phyloP scores from a whole-genome alignment of 2,888 invertebrate genomes.

The Thereva unica region DNA sequence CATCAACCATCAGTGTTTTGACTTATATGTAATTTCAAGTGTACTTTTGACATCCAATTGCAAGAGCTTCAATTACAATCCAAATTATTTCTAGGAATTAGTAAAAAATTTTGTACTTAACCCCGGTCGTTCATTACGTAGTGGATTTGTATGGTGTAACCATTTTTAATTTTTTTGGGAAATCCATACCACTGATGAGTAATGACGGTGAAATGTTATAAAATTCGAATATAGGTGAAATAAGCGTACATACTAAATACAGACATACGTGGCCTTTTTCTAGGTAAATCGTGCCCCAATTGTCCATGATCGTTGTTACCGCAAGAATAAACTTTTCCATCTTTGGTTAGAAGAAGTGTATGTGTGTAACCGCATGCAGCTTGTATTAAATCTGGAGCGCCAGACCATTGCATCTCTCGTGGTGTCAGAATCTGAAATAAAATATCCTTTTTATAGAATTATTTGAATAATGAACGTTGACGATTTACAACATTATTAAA shows the following conservation, averaged over 20 bases:
- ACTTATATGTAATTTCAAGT: too few relatives aligned
- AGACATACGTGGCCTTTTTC: conserved; percentile 71
- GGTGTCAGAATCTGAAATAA: conserved; percentile 65
- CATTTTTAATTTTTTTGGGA: neutral
- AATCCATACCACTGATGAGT: conserved; percentile 4
- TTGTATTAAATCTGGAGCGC: conserved; percentile 61
- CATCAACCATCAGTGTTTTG: too few relatives aligned
- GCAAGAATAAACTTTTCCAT: conserved; percentile 85
- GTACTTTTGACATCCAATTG: too few relatives aligned
- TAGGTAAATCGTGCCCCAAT: conserved; percentile 74
- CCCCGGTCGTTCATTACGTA: too few relatives aligned
- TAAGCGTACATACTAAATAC: conserved; percentile 62
- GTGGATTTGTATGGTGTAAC: too few relatives aligned
- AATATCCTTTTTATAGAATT: neutral
- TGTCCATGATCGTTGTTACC: conserved; percentile 93
- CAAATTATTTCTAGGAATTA: too few relatives aligned
- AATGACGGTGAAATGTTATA: conserved; percentile 10
- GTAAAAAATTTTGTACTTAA: too few relatives aligned
- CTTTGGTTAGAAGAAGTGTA: conserved; percentile 74
- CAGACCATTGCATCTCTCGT: conserved; percentile 65
- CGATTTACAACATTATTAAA: neutral
- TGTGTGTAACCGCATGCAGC: conserved; percentile 82
- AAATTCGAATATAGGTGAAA: conserved; percentile 9
- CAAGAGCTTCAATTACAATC: too few relatives aligned
- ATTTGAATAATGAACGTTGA: neutral